phyloP scores from a whole-genome alignment of 2,888 invertebrate genomes.

The Ennomos fuscantarius region DNA sequence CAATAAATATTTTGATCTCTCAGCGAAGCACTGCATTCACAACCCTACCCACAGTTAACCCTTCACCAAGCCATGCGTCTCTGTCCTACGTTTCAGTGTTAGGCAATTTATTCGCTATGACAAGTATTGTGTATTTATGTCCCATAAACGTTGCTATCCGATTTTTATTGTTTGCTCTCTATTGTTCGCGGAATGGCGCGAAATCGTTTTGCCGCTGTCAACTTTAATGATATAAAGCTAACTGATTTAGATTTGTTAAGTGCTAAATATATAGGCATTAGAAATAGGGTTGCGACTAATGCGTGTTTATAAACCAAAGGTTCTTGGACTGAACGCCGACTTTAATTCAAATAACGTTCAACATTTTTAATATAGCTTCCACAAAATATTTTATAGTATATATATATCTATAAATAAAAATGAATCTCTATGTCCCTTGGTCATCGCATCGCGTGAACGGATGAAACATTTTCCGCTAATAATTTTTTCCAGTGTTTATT shows the following conservation, averaged over 20 bases:
- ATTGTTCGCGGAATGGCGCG: slow-evolving; percentile 54
- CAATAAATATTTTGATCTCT: too few relatives aligned
- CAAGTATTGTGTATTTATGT: slow-evolving; percentile 65
- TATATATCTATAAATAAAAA: too few relatives aligned
- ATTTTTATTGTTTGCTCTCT: slow-evolving; percentile 61
- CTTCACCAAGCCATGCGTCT: slow-evolving; percentile 61
- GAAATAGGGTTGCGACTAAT: background rate
- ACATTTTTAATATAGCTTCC: too few relatives aligned
- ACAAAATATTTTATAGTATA: too few relatives aligned
- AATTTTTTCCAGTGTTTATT: too few relatives aligned
- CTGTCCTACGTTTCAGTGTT: slow-evolving; percentile 63
- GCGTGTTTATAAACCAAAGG: too few relatives aligned
- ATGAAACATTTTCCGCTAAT: too few relatives aligned
- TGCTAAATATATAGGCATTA: slow-evolving; percentile 3
- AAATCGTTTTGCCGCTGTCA: slow-evolving; percentile 60
- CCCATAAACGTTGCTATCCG: slow-evolving; percentile 50
- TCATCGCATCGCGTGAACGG: too few relatives aligned
- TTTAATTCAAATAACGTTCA: too few relatives aligned
- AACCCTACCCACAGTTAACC: slow-evolving; percentile 44
- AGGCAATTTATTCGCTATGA: slow-evolving; percentile 72
- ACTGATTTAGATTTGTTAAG: slow-evolving; percentile 46
- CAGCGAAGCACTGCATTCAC: too few relatives aligned
- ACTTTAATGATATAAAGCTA: slow-evolving; percentile 51
- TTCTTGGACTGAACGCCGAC: too few relatives aligned
- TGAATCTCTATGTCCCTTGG: too few relatives aligned